phyloP scores from a whole-genome alignment of 2,797 vertebrate species.

The Malurus leucopterus region DNA sequence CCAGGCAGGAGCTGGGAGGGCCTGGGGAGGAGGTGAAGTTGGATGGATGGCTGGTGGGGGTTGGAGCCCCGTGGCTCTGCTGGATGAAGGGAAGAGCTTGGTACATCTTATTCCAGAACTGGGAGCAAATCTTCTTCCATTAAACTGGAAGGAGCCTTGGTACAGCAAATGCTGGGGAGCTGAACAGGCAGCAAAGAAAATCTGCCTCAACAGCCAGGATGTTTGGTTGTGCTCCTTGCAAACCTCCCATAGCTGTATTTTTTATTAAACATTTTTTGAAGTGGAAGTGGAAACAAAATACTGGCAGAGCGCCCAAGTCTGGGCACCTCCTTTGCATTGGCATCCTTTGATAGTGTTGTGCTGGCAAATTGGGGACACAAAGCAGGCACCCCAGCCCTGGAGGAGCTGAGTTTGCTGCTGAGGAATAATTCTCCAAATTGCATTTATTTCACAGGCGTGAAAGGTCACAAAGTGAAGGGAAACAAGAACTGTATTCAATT shows the following conservation, averaged over 20 bases:
- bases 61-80: neutral
- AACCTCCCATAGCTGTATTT: neutral
- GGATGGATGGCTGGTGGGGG: neutral
- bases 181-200: neutral
- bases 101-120: neutral
- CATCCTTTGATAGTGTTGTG: conserved; percentile 4
- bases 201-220: neutral
- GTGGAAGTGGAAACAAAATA: neutral
- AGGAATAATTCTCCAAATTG: conserved; percentile 68
- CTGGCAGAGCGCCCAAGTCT: neutral
- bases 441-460: conserved; percentile 67
- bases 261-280: neutral
- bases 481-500: conserved; percentile 67
- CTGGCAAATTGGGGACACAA: conserved; percentile 17
- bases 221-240: neutral
- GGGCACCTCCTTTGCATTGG: conserved; percentile 27
- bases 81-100: neutral
- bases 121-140: neutral
- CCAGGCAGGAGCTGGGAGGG: neutral
- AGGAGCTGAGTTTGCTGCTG: conserved; percentile 48
- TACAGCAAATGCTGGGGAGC: neutral
- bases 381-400: conserved; percentile 18
- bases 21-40: neutral
- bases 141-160: neutral
- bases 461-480: conserved; percentile 66